A percentile compares a stretch with the other conserved stretches of the same genome.
phyloP scores from a whole-genome alignment of 2,888 invertebrate genomes.

The Spilosoma lubricipeda region DNA sequence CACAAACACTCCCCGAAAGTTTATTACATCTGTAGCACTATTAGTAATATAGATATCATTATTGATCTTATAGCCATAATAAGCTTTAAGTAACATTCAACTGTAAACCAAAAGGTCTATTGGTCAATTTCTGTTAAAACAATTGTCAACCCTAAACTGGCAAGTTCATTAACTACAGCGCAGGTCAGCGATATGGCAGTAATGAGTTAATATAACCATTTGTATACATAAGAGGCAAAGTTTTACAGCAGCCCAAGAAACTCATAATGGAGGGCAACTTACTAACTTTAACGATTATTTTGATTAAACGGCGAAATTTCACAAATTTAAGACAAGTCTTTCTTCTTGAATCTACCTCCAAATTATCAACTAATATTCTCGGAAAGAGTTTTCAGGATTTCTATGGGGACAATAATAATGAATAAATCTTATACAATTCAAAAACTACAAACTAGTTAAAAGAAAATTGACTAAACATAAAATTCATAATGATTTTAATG shows the following conservation, averaged over 20 bases:
- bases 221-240: conserved; percentile 40
- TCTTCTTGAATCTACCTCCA: conserved; percentile 12
- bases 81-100: conserved; percentile 48
- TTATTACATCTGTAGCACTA: not conserved
- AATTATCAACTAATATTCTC: not conserved
- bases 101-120: conserved; percentile 56
- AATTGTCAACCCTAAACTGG: conserved; percentile 62
- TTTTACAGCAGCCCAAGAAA: conserved; percentile 39
- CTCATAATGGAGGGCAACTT: conserved; percentile 30
- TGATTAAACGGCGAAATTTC: conserved; percentile 30
- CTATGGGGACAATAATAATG: not conserved
- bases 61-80: not conserved
- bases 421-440: not conserved
- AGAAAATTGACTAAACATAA: no score
- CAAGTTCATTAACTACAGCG: conserved; percentile 65
- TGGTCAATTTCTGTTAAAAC: conserved; percentile 66
- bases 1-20: not conserved
- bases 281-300: conserved; percentile 46
- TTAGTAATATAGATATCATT: not conserved
- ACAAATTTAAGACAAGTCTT: conserved; percentile 25
- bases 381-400: not conserved
- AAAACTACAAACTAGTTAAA: not conserved
- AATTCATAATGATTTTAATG: no score
- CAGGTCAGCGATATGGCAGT: conserved; percentile 42
- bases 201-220: conserved; percentile 57